A percentile compares a stretch with the other conserved stretches of the same genome.
Evolutionary conservation across 2,113 vertebrate species (phyloP).

Genomic region (Rhinichthys klamathensis): DNA sequence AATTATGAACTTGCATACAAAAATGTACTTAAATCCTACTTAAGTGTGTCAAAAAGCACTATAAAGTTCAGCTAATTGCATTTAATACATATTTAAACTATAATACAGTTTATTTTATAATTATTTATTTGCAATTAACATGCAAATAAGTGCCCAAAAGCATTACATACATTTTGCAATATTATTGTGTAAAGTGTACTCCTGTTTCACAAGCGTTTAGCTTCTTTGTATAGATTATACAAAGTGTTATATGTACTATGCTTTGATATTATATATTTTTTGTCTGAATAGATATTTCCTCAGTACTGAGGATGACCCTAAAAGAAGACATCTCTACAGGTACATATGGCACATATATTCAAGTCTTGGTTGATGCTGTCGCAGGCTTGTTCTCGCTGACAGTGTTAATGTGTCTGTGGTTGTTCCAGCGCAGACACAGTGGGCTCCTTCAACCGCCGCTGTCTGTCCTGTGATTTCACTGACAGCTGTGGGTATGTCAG

Average conservation of each 20-base stretch:
- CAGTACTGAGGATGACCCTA: conserved; percentile 91
- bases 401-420: background rate
- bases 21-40: background rate
- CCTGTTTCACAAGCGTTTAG: background rate
- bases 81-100: background rate
- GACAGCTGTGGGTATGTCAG: conserved; percentile 88
- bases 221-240: background rate
- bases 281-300: conserved; percentile 85
- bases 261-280: conserved; percentile 7
- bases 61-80: background rate
- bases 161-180: too few species aligned
- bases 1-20: background rate
- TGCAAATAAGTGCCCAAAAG: background rate
- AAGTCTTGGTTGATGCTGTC: background rate
- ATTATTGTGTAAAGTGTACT: background rate
- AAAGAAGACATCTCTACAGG: conserved; percentile 93
- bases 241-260: background rate
- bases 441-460: conserved; percentile 88
- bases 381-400: background rate
- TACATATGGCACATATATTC: conserved; percentile 56
- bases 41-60: background rate
- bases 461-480: conserved; percentile 88
- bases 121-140: background rate
- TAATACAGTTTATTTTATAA: background rate
- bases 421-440: conserved; percentile 85